Evolutionary conservation across 2,797 vertebrate genomes (phyloP).

Genomic region (Craterocephalus amniculus): DNA sequence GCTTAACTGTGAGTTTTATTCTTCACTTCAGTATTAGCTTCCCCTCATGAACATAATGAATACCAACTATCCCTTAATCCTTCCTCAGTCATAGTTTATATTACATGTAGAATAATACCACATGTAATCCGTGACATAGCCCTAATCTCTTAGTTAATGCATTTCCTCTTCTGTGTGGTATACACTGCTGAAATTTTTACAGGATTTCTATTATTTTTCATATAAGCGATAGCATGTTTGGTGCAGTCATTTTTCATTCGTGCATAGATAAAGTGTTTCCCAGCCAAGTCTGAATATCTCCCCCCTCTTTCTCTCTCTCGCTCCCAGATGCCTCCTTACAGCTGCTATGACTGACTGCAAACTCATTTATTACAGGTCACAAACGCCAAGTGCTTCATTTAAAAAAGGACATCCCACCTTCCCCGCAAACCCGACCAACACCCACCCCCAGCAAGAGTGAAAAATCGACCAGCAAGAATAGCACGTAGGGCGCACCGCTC

Average conservation of each 20-base stretch:
- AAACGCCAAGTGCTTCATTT: conserved; percentile 81
- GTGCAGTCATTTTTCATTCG: conserved; percentile 66
- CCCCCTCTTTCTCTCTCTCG: conserved; percentile 25
- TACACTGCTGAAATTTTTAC: conserved; percentile 19
- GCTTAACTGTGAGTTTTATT: conserved; percentile 8
- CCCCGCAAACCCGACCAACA: conserved; percentile 15
- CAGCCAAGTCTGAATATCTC: conserved; percentile 43
- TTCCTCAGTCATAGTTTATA: conserved; percentile 2
- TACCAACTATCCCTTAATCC: conserved; percentile 7
- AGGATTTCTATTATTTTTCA: conserved; percentile 24
- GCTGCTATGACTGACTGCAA: conserved; percentile 77
- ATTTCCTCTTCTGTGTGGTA: not conserved
- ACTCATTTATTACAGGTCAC: conserved; percentile 85
- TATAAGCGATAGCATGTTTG: conserved; percentile 42
- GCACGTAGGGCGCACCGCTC: conserved; percentile 50
- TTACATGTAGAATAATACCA: conserved; percentile 1
- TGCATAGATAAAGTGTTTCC: conserved; percentile 62
- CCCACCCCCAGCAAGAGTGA: conserved; percentile 60
- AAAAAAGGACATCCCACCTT: conserved; percentile 71
- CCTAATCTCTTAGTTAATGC: conserved; percentile 8
- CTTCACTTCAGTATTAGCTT: conserved; percentile 15
- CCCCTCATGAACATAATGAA: conserved; percentile 17
- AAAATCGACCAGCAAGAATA: conserved; percentile 74
- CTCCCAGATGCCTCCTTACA: conserved; percentile 81
- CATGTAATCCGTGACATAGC: not conserved